These are phyloP conservation scores for Aldabrachelys gigantea DNA, from an alignment of 2,113 vertebrate genomes.

Conservation along the genomic window DNA sequence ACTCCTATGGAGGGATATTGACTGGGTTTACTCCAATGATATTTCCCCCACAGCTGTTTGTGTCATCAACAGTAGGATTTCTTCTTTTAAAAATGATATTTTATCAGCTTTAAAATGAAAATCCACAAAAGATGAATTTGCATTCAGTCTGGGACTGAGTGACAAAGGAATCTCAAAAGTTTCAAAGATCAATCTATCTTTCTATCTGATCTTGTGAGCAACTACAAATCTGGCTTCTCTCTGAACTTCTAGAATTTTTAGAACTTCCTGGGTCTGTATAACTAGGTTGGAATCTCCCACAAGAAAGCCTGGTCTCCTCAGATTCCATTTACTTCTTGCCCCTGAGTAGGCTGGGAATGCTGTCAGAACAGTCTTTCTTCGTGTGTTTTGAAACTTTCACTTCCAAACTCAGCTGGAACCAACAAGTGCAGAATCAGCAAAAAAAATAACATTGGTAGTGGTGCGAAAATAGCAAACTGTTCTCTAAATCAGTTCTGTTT, in stretches of 20 bases:
- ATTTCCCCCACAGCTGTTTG: constrained; percentile 68
- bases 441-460: not conserved
- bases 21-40: constrained; percentile 29
- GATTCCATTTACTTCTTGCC: not conserved
- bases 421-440: constrained; percentile 21
- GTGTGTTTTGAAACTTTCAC: not conserved
- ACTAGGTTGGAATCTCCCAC: not conserved
- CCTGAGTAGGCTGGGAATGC: constrained; percentile 11
- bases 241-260: not conserved
- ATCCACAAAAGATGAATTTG: constrained; percentile 54
- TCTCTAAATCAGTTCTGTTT: not conserved
- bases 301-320: constrained; percentile 19
- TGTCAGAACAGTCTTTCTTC: constrained; percentile 6
- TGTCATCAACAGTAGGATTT: constrained; percentile 55
- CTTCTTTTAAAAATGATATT: constrained; percentile 48
- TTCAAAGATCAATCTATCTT: constrained; percentile 16
- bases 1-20: constrained; percentile 36
- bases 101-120: constrained; percentile 64
- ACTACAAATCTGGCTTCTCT: not conserved
- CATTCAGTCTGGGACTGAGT: constrained; percentile 24
- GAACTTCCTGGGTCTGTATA: not conserved
- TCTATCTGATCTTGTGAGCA: not conserved
- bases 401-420: constrained; percentile 38
- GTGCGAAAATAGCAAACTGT: not conserved
- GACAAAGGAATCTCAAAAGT: constrained; percentile 46